Base-by-base conservation (phyloP, 2,113 vertebrate species). In the Tragelaphus scriptus region DNA sequence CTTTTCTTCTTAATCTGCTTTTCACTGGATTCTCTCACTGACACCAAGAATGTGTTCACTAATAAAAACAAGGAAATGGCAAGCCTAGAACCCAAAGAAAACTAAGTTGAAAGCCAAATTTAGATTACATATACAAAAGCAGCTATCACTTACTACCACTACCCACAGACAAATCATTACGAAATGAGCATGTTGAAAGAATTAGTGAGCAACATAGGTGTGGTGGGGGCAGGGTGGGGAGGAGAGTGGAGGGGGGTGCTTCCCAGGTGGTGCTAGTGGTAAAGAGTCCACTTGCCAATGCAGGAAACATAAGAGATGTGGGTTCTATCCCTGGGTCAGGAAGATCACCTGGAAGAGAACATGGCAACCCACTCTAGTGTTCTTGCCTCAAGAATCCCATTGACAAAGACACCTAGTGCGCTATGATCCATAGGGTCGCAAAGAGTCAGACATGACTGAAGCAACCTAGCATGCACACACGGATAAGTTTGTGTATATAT, bases 1-100 rank as follows among this genome's bases (percentile, higher is more conserved):
- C 6, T 84, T 88, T 87, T 94, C 28, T 94, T 96, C 77, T 79
- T 85, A 95, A 90, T 13, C 58, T 96, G 2, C 51, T 91, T 94
- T 96, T 55, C 21, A 47, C 36, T 95, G 5, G 13, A 17, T 97
- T 90, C 26, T 95, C 28, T 95, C 17, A 61, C 44, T 94, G 89
- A 80, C 9, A 88, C 79, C 10, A 71, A 68, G 53, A 94, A 88
- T 1, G 11, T 36, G 32, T 53, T 81, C 30, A 71, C n/a, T 88
- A 95, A 88, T 79, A 94, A 84, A 75, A 92, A 85, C 12, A 59
- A 97, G 40, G 40, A 90, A 85, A 92, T 68, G 21, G 49, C 28
- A 91, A 92, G 15, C 80, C n/a, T 9, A 86, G 44, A 59, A 16
- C 32, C 79, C 90, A 75, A 95, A 97, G 85, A 90, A 95, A 90